A percentile compares a stretch with the other conserved stretches of the same genome.
phyloP scores from a whole-genome alignment of 2,113 vertebrate genomes.

The Oceanites oceanicus region DNA sequence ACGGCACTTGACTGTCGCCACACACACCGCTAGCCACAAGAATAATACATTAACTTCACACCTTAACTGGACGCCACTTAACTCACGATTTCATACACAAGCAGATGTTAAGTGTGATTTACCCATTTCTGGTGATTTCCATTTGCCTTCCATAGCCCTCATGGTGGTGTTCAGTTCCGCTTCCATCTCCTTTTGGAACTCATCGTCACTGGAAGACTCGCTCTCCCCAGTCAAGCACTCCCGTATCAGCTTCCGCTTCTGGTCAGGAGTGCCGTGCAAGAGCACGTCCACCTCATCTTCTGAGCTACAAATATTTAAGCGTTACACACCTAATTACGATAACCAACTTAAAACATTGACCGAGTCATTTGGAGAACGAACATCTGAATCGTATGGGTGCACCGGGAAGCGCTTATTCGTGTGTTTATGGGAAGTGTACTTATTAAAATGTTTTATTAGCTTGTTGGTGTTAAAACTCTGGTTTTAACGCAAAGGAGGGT shows the following conservation, averaged over 20 bases:
- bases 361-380: fast-evolving
- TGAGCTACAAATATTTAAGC: conserved; percentile 74
- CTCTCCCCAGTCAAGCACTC: conserved; percentile 96
- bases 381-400: not conserved
- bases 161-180: conserved; percentile 89
- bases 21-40: not conserved
- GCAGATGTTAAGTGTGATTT: not conserved
- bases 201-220: conserved; percentile 92
- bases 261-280: conserved; percentile 88
- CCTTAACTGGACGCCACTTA: not conserved
- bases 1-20: fast-evolving
- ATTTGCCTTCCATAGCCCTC: conserved; percentile 83
- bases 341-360: fast-evolving
- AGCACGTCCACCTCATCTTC: conserved; percentile 96
- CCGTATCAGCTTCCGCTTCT: conserved; percentile 93
- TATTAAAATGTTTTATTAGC: not conserved
- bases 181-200: conserved; percentile 98
- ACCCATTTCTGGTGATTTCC: conserved; percentile 74
- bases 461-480: not conserved
- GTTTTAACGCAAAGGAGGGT: not conserved
- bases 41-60: not conserved
- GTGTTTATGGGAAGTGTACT: fast-evolving
- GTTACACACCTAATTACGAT: not conserved
- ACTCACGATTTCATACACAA: fast-evolving
- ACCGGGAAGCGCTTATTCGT: not conserved